Conservation (phyloP, 2,888 invertebrate species). For the Cetonia aurata region DNA sequence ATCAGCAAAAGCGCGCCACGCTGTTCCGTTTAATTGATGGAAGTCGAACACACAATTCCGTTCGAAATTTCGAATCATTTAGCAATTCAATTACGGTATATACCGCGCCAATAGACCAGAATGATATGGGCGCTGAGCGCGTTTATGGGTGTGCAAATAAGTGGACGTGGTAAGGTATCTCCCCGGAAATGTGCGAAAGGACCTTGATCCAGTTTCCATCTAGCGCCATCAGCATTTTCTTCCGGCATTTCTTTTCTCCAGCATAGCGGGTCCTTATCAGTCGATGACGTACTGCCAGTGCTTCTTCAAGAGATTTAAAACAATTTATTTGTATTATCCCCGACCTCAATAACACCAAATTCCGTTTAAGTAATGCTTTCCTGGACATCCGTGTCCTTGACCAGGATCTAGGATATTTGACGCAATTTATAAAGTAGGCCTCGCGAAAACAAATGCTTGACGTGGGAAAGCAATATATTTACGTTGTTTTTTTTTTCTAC, state of each 20-base stretch:
- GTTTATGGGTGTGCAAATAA: background rate
- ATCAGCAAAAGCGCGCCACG: too few relatives aligned
- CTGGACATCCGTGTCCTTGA: too few relatives aligned
- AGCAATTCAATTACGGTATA: slow-evolving; percentile 39
- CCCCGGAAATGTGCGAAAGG: slow-evolving; percentile 8
- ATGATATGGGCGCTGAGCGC: background rate
- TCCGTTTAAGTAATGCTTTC: slow-evolving; percentile 7
- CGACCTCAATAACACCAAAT: slow-evolving; percentile 45
- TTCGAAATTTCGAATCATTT: slow-evolving; percentile 36
- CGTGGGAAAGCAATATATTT: too few relatives aligned
- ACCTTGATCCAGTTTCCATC: slow-evolving; percentile 45
- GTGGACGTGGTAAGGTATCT: background rate
- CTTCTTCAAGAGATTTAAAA: slow-evolving; percentile 38
- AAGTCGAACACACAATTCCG: slow-evolving; percentile 20
- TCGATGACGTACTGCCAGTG: slow-evolving; percentile 43
- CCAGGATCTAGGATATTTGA: too few relatives aligned
- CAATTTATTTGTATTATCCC: slow-evolving; percentile 43
- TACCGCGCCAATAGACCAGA: background rate
- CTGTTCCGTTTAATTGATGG: slow-evolving; percentile 1
- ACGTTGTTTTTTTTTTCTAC: too few relatives aligned
- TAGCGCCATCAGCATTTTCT: slow-evolving; percentile 28
- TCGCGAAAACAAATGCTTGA: too few relatives aligned
- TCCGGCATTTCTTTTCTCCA: slow-evolving; percentile 36
- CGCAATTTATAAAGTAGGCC: too few relatives aligned
- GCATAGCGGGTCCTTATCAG: slow-evolving; percentile 47